These are phyloP conservation scores for Platycheirus rosarum DNA, from an alignment of 2,888 invertebrate species.

Conservation along the genomic window DNA sequence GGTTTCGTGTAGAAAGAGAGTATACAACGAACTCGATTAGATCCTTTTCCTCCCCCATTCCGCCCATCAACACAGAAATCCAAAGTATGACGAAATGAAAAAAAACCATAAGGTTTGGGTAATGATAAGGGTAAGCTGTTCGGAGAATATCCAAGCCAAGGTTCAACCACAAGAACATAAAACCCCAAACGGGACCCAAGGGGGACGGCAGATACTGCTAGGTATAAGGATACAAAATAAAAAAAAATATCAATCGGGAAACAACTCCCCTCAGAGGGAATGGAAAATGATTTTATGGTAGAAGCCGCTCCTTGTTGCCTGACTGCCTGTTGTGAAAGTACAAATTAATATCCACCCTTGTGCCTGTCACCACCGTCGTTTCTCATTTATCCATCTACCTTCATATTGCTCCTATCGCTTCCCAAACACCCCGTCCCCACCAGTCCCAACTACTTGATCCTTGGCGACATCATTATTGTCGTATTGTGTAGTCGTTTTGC, in stretches of 20 bases:
- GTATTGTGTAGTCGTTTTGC: conserved; percentile 39
- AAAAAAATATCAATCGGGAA: conserved; percentile 57
- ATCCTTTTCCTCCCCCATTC: conserved; percentile 27
- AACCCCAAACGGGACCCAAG: conserved; percentile 18
- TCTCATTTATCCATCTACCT: conserved; percentile 32
- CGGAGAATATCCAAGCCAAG: conserved; percentile 58
- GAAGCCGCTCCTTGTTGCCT: conserved; percentile 57
- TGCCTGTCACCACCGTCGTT: conserved; percentile 55
- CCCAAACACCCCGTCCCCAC: not conserved
- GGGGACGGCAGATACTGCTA: not conserved
- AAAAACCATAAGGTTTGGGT: conserved; percentile 49
- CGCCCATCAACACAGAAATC: not conserved
- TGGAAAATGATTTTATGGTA: conserved; percentile 60
- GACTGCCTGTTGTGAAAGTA: conserved; percentile 38
- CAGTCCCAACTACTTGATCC: conserved; percentile 17
- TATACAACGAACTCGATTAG: conserved; percentile 34
- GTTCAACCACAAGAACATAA: conserved; percentile 64
- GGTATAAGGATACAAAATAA: too few relatives aligned
- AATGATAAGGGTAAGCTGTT: conserved; percentile 68
- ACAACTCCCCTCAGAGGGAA: conserved; percentile 22
- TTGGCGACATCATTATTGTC: conserved; percentile 42
- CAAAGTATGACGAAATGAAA: conserved; percentile 19
- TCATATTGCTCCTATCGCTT: not conserved
- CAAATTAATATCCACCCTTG: conserved; percentile 69
- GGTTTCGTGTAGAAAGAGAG: conserved; percentile 41